A percentile compares a stretch with the other conserved stretches of the same genome.
These are phyloP conservation scores for Polia nebulosa DNA, from an alignment of 2,888 invertebrate genomes.

Conservation along the genomic window DNA sequence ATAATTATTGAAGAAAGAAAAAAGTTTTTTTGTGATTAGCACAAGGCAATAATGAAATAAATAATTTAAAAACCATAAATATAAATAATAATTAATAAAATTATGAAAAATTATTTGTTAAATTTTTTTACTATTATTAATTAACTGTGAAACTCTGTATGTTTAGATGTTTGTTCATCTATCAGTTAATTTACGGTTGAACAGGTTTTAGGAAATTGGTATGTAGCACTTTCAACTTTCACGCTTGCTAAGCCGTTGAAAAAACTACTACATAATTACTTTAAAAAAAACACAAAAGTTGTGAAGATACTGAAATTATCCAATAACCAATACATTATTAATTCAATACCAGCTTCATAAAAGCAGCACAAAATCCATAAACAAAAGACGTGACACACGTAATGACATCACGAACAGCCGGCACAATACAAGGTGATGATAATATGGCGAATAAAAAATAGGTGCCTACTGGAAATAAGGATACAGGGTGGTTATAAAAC, in stretches of 20 bases:
- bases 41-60: too few relatives aligned
- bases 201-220: too few relatives aligned
- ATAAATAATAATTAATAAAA: too few relatives aligned
- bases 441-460: conserved; percentile 70
- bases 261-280: not conserved
- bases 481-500: conserved; percentile 81
- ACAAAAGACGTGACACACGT: conserved; percentile 69
- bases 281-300: not conserved
- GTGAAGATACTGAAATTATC: not conserved
- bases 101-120: too few relatives aligned
- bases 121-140: too few relatives aligned
- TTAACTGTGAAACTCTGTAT: not conserved
- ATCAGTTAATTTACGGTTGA: too few relatives aligned
- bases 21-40: too few relatives aligned
- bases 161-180: not conserved
- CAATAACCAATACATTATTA: not conserved
- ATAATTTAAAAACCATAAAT: too few relatives aligned
- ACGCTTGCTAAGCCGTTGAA: too few relatives aligned
- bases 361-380: conserved; percentile 52
- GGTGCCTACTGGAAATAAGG: conserved; percentile 73
- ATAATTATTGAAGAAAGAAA: too few relatives aligned
- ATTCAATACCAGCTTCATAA: conserved; percentile 18
- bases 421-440: conserved; percentile 72
- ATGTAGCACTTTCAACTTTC: too few relatives aligned
- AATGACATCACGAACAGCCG: conserved; percentile 75